Percentiles rank a stretch among this genome's conserved stretches.
phyloP scores from a whole-genome alignment of 1,140 invertebrate genomes.

The Monomorium pharaonis region DNA sequence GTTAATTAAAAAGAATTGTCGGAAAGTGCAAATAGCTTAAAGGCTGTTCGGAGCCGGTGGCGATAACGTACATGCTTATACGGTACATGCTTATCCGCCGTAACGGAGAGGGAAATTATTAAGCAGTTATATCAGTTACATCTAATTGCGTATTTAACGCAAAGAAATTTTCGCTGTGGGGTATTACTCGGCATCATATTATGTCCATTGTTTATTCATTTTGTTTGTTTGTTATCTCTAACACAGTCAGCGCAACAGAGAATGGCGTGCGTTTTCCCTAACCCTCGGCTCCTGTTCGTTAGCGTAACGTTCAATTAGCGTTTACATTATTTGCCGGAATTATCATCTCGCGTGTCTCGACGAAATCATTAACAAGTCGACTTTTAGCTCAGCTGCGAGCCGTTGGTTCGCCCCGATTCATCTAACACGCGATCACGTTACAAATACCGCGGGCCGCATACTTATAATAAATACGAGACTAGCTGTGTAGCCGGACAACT shows the following conservation, averaged over 20 bases:
- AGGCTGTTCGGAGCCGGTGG: conserved; percentile 27
- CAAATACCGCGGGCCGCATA: conserved; percentile 6
- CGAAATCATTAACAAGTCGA: conserved; percentile 43
- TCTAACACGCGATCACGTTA: conserved; percentile 47
- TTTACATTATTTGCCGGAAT: conserved; percentile 39
- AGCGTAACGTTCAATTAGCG: conserved; percentile 53
- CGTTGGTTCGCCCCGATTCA: conserved; percentile 29
- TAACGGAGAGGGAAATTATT: conserved; percentile 66
- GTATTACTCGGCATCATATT: not conserved
- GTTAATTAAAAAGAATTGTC: conserved; percentile 68
- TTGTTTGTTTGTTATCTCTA: conserved; percentile 26
- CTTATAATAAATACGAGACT: conserved; percentile 37
- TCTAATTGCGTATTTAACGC: conserved; percentile 68
- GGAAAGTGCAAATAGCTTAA: conserved; percentile 57
- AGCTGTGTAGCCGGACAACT: not conserved
- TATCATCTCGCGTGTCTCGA: conserved; percentile 53
- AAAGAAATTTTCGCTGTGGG: conserved; percentile 59
- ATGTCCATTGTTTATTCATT: conserved; percentile 50
- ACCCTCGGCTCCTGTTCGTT: conserved; percentile 20
- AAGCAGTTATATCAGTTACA: conserved; percentile 65
- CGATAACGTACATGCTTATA: conserved; percentile 60
- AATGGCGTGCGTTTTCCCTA: conserved; percentile 5
- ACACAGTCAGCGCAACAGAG: not conserved
- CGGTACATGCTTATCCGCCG: conserved; percentile 59
- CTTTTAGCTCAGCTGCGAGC: conserved; percentile 32